These are phyloP conservation scores for Carassius carassius DNA, from an alignment of 2,113 vertebrate species.

Conservation along the genomic window DNA sequence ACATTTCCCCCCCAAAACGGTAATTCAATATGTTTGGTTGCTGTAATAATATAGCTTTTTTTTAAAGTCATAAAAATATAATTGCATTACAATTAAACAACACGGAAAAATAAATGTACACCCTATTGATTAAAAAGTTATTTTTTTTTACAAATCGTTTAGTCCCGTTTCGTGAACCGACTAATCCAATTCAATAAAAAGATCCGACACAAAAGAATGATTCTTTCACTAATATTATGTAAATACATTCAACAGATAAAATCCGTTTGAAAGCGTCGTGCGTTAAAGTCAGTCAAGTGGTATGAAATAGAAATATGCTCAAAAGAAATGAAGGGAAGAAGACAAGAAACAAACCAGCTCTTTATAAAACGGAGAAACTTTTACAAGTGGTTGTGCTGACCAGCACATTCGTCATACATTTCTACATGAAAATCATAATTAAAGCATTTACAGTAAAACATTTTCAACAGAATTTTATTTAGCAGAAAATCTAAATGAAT, in stretches of 20 bases:
- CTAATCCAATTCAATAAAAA: neutral
- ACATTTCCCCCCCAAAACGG: neutral
- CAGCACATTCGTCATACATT: neutral
- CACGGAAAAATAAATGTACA: too few relatives aligned
- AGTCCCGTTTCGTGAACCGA: neutral
- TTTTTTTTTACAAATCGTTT: too few relatives aligned
- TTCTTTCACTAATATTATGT: neutral
- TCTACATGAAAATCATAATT: too few relatives aligned
- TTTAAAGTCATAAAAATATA: neutral
- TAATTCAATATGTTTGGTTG: too few relatives aligned
- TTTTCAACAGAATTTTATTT: neutral
- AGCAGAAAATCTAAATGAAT: neutral
- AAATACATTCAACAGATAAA: slow-evolving; percentile 16
- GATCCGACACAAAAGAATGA: neutral
- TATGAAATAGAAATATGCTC: neutral
- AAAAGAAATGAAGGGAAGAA: neutral
- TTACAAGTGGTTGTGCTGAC: slow-evolving; percentile 10
- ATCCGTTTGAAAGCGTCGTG: neutral
- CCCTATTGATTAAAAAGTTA: too few relatives aligned
- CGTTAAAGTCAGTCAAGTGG: neutral
- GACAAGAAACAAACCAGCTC: too few relatives aligned
- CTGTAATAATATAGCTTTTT: neutral
- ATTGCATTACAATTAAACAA: too few relatives aligned
- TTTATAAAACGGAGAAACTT: neutral
- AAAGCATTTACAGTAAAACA: neutral